These are phyloP conservation scores for Poecilia gillii DNA, from an alignment of 2,797 vertebrate species.

Conservation along the genomic window DNA sequence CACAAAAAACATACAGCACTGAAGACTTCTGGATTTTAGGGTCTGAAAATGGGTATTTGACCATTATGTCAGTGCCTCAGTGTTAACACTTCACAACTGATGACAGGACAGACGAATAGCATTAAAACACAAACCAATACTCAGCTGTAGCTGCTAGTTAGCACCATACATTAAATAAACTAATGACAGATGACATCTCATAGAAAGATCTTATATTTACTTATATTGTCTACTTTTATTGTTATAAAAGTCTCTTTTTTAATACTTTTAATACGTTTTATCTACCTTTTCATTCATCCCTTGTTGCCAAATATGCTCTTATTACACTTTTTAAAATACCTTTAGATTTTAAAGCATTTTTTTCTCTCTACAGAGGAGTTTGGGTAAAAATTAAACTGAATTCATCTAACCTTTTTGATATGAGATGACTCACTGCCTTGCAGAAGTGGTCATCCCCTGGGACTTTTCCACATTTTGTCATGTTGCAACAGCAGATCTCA, in stretches of 20 bases:
- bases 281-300: not conserved
- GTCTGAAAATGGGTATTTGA: not conserved
- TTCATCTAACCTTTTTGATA: not conserved
- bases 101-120: constrained; percentile 25
- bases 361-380: not conserved
- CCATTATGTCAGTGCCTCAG: not conserved
- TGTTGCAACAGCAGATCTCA: not conserved
- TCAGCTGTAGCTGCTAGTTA: not conserved
- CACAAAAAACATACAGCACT: not conserved
- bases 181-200: not conserved
- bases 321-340: not conserved
- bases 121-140: not conserved
- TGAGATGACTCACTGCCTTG: not conserved
- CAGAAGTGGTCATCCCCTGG: not conserved
- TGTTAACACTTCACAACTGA: not conserved
- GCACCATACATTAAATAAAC: not conserved
- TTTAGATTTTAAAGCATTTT: not conserved
- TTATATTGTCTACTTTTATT: not conserved
- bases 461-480: not conserved
- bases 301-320: not conserved
- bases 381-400: not conserved
- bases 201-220: constrained; percentile 1
- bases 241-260: not conserved
- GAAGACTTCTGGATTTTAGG: not conserved
- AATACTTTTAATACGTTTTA: not conserved